phyloP scores from a whole-genome alignment of 2,797 vertebrate genomes.

The Odontamblyopus lacepedii region DNA sequence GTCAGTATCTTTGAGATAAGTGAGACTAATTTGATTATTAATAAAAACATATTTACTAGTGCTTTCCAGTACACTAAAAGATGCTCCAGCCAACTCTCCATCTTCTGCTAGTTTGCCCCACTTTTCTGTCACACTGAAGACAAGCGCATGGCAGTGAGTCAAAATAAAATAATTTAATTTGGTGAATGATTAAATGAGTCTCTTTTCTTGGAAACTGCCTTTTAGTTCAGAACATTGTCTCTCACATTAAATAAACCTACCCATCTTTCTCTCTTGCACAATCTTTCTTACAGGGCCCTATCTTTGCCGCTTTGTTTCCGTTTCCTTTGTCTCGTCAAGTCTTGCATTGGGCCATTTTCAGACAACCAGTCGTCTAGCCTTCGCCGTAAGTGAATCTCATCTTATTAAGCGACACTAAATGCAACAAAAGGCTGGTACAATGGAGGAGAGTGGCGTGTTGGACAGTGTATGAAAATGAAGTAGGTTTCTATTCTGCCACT shows the following conservation, averaged over 20 bases:
- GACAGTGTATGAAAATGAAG: slow-evolving; percentile 57
- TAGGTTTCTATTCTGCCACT: slow-evolving; percentile 64
- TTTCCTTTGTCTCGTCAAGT: slow-evolving; percentile 57
- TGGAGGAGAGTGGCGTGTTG: slow-evolving; percentile 41
- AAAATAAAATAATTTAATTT: slow-evolving; percentile 80
- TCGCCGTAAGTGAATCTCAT: slow-evolving; percentile 44
- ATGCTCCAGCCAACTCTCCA: slow-evolving; percentile 18
- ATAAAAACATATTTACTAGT: not conserved
- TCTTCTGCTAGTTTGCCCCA: slow-evolving; percentile 42
- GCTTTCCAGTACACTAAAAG: not conserved
- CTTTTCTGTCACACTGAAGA: slow-evolving; percentile 50
- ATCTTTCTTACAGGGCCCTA: slow-evolving; percentile 8
- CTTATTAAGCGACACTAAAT: slow-evolving; percentile 58
- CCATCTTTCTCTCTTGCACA: slow-evolving; percentile 16
- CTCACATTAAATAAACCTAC: slow-evolving; percentile 27
- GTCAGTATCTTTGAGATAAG: not conserved
- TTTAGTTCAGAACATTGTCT: slow-evolving; percentile 37
- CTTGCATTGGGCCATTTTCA: slow-evolving; percentile 58
- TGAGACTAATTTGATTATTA: not conserved
- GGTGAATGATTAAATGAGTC: slow-evolving; percentile 73
- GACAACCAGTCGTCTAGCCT: slow-evolving; percentile 51
- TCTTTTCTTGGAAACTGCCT: slow-evolving; percentile 61
- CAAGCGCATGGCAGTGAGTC: slow-evolving; percentile 72
- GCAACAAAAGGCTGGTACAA: slow-evolving; percentile 64
- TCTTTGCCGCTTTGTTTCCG: slow-evolving; percentile 58